Conservation (phyloP, 2,888 invertebrate genomes). For the Tetranychus piercei region DNA sequence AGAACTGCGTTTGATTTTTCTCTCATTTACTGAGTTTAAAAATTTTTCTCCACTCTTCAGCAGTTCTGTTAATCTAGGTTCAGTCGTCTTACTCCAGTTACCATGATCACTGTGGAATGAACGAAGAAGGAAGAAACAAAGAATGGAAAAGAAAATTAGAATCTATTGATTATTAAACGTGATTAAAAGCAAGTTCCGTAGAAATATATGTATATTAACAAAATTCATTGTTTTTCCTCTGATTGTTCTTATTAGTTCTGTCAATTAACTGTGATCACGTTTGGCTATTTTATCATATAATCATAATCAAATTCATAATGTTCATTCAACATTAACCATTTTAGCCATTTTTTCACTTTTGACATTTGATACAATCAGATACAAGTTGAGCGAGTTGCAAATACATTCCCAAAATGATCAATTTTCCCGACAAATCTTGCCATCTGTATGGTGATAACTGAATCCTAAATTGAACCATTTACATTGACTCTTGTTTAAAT, state of each 20-base stretch:
- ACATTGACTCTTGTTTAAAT: too few relatives aligned
- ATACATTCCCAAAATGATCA: too few relatives aligned
- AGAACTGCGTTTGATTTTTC: not conserved
- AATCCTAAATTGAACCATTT: too few relatives aligned
- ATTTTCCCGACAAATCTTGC: too few relatives aligned
- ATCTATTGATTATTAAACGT: too few relatives aligned
- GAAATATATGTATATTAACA: too few relatives aligned
- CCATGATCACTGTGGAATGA: not conserved
- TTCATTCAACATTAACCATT: not conserved
- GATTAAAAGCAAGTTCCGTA: too few relatives aligned
- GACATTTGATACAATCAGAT: too few relatives aligned
- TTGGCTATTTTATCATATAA: not conserved
- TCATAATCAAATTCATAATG: not conserved
- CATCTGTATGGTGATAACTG: too few relatives aligned
- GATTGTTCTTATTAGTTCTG: not conserved
- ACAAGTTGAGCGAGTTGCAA: too few relatives aligned
- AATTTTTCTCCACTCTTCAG: not conserved
- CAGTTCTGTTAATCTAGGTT: not conserved
- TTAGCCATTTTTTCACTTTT: too few relatives aligned
- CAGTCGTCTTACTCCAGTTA: not conserved
- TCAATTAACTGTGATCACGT: not conserved
- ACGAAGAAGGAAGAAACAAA: not conserved
- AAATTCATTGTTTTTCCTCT: not conserved
- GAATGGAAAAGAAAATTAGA: too few relatives aligned
- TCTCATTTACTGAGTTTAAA: not conserved